Evolutionary conservation across 92 coral and sea anemone genomes (phyloP), one percentile per base, ranked within the genome.

Genomic region (Bergia puertoricense): DNA sequence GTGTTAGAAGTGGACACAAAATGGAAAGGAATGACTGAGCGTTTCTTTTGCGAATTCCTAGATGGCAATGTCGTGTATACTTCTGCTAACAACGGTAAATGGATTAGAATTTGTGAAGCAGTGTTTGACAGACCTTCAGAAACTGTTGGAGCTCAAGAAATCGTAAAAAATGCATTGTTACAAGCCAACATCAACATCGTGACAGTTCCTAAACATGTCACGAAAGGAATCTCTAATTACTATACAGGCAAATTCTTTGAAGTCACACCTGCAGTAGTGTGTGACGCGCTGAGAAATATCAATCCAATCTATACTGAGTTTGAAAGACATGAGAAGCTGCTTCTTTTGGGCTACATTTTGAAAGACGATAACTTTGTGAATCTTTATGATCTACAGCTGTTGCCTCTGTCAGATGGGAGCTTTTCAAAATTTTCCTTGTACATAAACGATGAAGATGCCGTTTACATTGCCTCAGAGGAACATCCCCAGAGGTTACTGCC

Each of bases 401-500:
- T 96, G 20, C 98, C 98, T 2, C 59, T 93, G 22, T 82, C 94
- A 50, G 81, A 91, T 51, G 90, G 91, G 38, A 76, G 81, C 5
- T 94, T 94, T 72, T 43, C 77, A 43, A 48, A 74, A 3, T 96
- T 96, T 86, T 94, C 92, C 77, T 8, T 66, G 7, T 57, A 20
- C 40, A 80, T 68, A n/a, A 16, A 30, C n/a, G 79, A 85, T 8
- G 88, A 84, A 38, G 82, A 79, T 11, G 76, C 92, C n/a, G 74
- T 96, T 15, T 96, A 82, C 85, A 88, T 94, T 36, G 39, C 94
- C 68, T 90, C 93, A 3, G 76, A 68, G 56, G 91, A 90, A 59
- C 95, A 92, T 80, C 90, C 93, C 4, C 91, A 78, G 62, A 88
- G 73, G 8, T 88, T 96, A 65, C 80, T 96, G 3, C 98, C 98